Evolutionary conservation across 53 echinoderm and acorn worm genomes (phyloP).

Genomic region (Mesocentrotus franciscanus): DNA sequence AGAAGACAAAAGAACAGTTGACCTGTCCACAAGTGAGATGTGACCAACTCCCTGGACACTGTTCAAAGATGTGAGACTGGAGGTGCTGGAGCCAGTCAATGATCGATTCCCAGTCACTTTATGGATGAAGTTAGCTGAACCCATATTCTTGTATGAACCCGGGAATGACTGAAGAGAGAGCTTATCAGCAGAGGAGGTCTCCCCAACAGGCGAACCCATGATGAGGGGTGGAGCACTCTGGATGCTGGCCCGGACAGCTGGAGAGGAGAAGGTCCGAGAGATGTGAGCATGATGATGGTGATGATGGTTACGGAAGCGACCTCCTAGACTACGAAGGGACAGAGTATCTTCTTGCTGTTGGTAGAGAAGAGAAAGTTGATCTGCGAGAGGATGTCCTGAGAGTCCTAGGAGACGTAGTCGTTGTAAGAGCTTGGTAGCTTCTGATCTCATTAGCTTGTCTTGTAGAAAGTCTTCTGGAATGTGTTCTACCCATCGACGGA

Average conservation of each 20-base stretch:
- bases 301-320: constrained; percentile 60
- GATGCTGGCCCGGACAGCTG: constrained; percentile 63
- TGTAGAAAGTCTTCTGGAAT: constrained; percentile 81
- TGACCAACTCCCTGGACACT: constrained; percentile 61
- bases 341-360: constrained; percentile 66
- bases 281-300: constrained; percentile 63
- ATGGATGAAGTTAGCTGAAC: constrained; percentile 64
- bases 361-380: constrained; percentile 63
- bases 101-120: constrained; percentile 65
- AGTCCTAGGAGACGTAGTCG: constrained; percentile 74
- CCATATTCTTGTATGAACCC: constrained; percentile 65
- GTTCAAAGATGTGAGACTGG: constrained; percentile 62
- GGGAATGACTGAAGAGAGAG: constrained; percentile 67
- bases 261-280: constrained; percentile 65
- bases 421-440: constrained; percentile 74
- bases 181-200: constrained; percentile 54
- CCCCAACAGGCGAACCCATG: constrained; percentile 55
- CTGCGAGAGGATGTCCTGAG: constrained; percentile 62
- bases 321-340: constrained; percentile 61
- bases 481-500: constrained; percentile 75
- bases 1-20: constrained; percentile 59
- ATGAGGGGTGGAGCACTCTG: constrained; percentile 68
- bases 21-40: constrained; percentile 54
- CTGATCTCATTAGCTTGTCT: constrained; percentile 74
- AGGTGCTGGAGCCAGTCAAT: constrained; percentile 61